Conservation (phyloP, 1,140 invertebrate genomes). For the Megalonaias nervosa region DNA sequence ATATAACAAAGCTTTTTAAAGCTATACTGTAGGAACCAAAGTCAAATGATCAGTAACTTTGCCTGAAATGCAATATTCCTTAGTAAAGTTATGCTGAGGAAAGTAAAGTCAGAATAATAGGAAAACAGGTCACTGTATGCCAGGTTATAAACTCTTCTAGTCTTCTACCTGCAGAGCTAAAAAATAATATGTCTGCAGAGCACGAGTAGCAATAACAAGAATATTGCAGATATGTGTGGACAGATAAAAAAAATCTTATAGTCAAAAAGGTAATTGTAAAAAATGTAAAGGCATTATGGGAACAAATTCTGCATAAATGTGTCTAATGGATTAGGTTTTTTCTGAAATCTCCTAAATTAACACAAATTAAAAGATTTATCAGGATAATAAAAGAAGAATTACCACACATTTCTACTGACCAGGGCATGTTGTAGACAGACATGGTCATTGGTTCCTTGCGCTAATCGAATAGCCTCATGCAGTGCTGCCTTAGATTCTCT, state of each 20-base stretch:
- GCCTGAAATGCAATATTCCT: too few species aligned
- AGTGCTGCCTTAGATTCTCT: slow-evolving; percentile 84
- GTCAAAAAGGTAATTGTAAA: neutral
- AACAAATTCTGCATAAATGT: neutral
- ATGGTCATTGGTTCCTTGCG: slow-evolving; percentile 90
- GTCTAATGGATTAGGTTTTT: neutral
- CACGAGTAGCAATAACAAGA: too few species aligned
- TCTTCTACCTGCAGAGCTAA: too few species aligned
- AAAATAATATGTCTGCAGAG: too few species aligned
- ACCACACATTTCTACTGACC: slow-evolving; percentile 55
- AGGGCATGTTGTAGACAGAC: slow-evolving; percentile 88
- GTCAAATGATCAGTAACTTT: neutral
- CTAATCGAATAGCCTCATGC: slow-evolving; percentile 87
- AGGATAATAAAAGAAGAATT: too few species aligned
- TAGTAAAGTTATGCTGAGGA: too few species aligned
- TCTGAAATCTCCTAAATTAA: neutral
- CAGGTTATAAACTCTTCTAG: too few species aligned
- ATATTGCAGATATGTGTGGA: neutral
- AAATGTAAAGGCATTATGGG: neutral
- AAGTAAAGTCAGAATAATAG: neutral
- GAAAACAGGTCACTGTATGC: neutral
- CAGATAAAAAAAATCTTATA: neutral
- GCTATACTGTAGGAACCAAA: neutral
- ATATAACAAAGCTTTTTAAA: too few species aligned
- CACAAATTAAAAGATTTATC: too few species aligned